These are phyloP conservation scores for Catostylus mosaicus DNA, from an alignment of 30 jellyfish, hydroid and myxozoan species.

Conservation along the genomic window DNA sequence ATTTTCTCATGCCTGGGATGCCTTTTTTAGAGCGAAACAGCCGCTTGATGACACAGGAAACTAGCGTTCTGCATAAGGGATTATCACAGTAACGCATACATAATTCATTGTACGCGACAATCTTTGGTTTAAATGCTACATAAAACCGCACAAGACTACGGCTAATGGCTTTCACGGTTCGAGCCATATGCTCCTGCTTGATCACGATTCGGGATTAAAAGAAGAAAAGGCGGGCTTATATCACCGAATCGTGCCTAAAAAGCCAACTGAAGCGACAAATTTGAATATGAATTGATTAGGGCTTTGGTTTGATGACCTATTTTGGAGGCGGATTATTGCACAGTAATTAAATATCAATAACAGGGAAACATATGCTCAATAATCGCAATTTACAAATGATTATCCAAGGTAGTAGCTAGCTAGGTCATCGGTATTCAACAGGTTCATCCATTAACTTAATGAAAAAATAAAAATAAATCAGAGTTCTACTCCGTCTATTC, in stretches of 20 bases:
- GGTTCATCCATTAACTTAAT: not conserved
- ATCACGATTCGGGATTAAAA: constrained; percentile 19
- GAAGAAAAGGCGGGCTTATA: constrained; percentile 43
- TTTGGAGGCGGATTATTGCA: constrained; percentile 23
- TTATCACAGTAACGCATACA: constrained; percentile 30
- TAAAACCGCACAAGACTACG: constrained; percentile 25
- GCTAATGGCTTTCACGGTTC: constrained; percentile 10
- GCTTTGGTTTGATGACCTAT: constrained; percentile 32
- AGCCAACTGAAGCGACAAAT: constrained; percentile 33
- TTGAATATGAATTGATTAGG: constrained; percentile 14
- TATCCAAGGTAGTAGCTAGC: not conserved
- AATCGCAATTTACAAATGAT: not conserved
- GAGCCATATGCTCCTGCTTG: constrained; percentile 30
- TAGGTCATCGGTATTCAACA: not conserved
- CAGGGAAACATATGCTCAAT: constrained; percentile 8
- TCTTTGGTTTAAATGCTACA: constrained; percentile 7
- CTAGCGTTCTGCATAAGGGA: constrained; percentile 21
- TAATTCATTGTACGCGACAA: constrained; percentile 22
- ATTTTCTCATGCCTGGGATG: not conserved
- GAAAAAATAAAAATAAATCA: no score
- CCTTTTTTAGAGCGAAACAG: not conserved
- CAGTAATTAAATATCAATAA: constrained; percentile 23
- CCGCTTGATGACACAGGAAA: constrained; percentile 28
- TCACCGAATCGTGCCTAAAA: constrained; percentile 12
- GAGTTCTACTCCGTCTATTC: no score